Evolutionary conservation across 1,140 invertebrate species (phyloP).

Genomic region (Scylla paramamosain): DNA sequence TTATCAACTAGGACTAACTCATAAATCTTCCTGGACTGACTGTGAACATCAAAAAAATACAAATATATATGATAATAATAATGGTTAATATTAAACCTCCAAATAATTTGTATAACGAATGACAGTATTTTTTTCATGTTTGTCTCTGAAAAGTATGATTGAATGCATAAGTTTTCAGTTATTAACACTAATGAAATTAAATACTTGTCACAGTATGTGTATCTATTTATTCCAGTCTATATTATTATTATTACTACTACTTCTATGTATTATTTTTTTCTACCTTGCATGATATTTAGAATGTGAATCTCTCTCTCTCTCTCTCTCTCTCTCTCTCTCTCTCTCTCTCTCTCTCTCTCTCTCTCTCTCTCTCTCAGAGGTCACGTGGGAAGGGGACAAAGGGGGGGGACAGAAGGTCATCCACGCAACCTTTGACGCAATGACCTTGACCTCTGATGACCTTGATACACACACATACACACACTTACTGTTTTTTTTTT

Average conservation of each 20-base stretch:
- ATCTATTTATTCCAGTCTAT: too few species aligned
- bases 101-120: conserved; percentile 46
- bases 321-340: too few species aligned
- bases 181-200: background rate
- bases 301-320: too few species aligned
- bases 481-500: background rate
- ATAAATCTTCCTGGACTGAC: conserved; percentile 62
- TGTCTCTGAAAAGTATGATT: background rate
- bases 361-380: conserved; percentile 26
- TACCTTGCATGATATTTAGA: background rate
- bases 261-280: background rate
- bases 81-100: background rate
- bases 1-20: background rate
- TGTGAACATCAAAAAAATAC: conserved; percentile 65
- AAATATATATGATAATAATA: background rate
- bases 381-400: background rate
- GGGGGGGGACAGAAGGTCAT: background rate
- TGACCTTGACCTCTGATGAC: background rate
- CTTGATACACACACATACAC: background rate
- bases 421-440: background rate
- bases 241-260: too few species aligned
- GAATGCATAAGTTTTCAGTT: background rate
- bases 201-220: background rate
- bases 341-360: conserved; percentile 29
- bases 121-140: conserved; percentile 5